Evolutionary conservation across 2,113 vertebrate species (phyloP).

Genomic region (Struthio camelus): DNA sequence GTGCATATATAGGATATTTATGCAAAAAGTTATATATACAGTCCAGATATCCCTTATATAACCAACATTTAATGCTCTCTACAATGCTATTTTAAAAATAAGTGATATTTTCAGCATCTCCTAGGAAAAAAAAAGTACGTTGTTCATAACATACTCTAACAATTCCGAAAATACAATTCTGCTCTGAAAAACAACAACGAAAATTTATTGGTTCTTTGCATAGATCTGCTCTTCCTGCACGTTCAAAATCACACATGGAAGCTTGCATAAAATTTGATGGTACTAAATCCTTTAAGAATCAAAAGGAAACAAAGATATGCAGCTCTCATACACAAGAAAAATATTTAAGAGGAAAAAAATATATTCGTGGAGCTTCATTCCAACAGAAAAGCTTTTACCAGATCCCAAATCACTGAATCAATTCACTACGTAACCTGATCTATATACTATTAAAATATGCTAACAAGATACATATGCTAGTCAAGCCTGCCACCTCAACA

Average conservation of each 20-base stretch:
- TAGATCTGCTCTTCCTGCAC: neutral
- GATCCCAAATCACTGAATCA: neutral
- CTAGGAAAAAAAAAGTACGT: neutral
- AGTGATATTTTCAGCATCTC: neutral
- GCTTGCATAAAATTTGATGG: neutral
- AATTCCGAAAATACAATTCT: neutral
- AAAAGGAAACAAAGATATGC: neutral
- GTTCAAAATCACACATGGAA: neutral
- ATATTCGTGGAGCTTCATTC: neutral
- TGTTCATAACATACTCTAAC: neutral
- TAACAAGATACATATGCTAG: neutral
- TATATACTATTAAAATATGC: neutral
- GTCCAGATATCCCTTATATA: neutral
- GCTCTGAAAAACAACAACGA: neutral
- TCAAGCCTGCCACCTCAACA: neutral
- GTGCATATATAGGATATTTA: neutral
- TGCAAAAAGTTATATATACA: neutral
- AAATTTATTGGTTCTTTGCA: neutral
- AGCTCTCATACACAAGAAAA: neutral
- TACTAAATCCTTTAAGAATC: neutral
- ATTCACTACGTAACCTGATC: neutral
- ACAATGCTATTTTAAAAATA: neutral
- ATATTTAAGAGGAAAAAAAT: neutral
- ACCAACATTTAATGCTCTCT: neutral
- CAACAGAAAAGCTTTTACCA: neutral